Evolutionary conservation across 2,888 invertebrate species (phyloP), one percentile per base, ranked within the genome.

Genomic region (Aleiodes alternator): DNA sequence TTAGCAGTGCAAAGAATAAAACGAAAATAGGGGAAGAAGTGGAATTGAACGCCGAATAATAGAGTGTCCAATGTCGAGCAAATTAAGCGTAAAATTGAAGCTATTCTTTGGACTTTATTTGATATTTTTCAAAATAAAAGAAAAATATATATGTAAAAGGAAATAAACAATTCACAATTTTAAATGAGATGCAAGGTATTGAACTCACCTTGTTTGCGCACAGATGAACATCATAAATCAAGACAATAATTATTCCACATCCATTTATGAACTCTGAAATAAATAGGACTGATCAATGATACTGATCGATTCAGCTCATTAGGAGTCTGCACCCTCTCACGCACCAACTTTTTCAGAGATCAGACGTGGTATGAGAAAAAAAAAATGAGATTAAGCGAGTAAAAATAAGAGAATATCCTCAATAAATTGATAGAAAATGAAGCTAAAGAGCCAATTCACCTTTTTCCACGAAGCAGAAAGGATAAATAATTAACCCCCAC

Each of bases 41-140:
- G 34, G 34, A 34, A 43, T 43, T 43, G 43, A 43, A 43, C 43
- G 43, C 43, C 9, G 43, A 43, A 43, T 43, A 43, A 43, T 43
- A 8, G 43, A 43, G 43, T 43, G 43, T 43, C 43, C 43, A 43
- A 79, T 75, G 56, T 72, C 74, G 55, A 64, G 72, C 73, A 76
- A 79, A 82, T 80, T 78, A 81, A 78, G 77, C 77, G 77, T 78
- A 80, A 80, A 82, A 79, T 80, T 80, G 79, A 80, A 81, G 78
- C 78, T 79, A 80, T 80, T 82, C 43, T 43, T 82, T 77, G 78
- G 48, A 73, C 68, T 43, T 43, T 11, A 74, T 68, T 69, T 64
- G 59, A 66, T 69, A 69, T 51, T 72, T 69, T 66, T 23, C 50
- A 69, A 48, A 71, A 34, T 34, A 34, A 34, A 34, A 34, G 3